Percentiles rank a stretch among this genome's conserved stretches.
Evolutionary conservation across 2,888 invertebrate genomes (phyloP).

Genomic region (Athetis lepigone): DNA sequence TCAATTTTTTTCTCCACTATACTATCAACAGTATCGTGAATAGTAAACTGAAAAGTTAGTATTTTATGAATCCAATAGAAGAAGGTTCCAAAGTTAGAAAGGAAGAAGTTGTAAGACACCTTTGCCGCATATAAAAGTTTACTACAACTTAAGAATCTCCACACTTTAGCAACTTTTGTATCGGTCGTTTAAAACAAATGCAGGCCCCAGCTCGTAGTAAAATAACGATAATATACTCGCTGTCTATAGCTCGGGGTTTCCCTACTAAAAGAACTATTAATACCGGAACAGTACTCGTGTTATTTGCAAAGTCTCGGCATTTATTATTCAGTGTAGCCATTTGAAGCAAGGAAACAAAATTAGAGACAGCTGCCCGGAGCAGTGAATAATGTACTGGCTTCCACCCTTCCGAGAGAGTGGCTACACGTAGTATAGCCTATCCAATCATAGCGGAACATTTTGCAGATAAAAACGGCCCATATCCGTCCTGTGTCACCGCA

Average conservation of each 20-base stretch:
- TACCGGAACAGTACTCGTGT: conserved; percentile 37
- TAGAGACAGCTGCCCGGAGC: conserved; percentile 59
- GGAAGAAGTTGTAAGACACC: conserved; percentile 29
- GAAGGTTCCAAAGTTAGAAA: not conserved
- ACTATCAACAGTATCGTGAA: too few relatives aligned
- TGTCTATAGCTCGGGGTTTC: conserved; percentile 7
- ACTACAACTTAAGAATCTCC: conserved; percentile 26
- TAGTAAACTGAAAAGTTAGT: conserved; percentile 28
- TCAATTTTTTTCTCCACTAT: not conserved
- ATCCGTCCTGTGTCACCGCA: conserved; percentile 52
- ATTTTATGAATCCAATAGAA: conserved; percentile 19
- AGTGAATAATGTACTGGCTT: conserved; percentile 62
- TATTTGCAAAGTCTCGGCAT: conserved; percentile 50
- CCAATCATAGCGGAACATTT: conserved; percentile 37
- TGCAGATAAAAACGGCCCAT: conserved; percentile 52
- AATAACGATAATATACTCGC: conserved; percentile 2
- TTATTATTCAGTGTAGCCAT: conserved; percentile 58
- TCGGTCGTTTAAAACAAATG: conserved; percentile 19
- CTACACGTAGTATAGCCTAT: conserved; percentile 24
- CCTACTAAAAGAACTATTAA: conserved; percentile 39
- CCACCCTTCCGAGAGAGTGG: conserved; percentile 26
- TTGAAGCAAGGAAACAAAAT: conserved; percentile 57
- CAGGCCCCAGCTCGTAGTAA: conserved; percentile 8
- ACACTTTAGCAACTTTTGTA: conserved; percentile 26
- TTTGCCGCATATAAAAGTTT: conserved; percentile 36